Percentiles rank a stretch among this genome's conserved stretches.
phyloP scores from a whole-genome alignment of 2,797 vertebrate species.

The Pseudopleuronectes americanus region DNA sequence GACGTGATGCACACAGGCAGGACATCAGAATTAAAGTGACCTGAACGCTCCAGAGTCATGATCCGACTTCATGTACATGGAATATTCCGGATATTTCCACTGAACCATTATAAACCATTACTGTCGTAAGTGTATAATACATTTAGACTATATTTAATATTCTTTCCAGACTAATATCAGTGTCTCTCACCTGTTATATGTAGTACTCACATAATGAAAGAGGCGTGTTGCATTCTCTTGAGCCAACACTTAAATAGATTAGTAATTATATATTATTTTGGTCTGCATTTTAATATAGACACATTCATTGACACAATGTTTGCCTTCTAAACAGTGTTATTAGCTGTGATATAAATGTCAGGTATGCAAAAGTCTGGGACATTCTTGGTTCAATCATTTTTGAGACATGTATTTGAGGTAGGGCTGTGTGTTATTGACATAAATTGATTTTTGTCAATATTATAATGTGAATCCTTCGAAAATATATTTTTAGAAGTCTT shows the following conservation, averaged over 20 bases:
- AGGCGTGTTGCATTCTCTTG: background rate
- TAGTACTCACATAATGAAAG: conserved; percentile 4
- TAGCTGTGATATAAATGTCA: background rate
- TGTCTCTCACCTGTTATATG: conserved; percentile 1
- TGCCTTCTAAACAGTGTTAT: background rate
- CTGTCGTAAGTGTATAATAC: background rate
- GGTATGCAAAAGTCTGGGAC: background rate
- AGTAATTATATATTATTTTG: background rate
- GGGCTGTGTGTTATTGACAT: no score
- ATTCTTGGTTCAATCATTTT: no score
- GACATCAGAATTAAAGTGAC: no score
- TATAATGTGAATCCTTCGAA: no score
- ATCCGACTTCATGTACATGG: background rate
- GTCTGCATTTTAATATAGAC: conserved; percentile 1
- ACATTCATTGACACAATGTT: background rate
- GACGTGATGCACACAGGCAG: no score
- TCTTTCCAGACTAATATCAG: background rate
- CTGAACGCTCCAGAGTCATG: no score
- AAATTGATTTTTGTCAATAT: no score
- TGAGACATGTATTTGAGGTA: no score
- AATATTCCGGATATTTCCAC: background rate
- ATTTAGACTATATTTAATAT: background rate
- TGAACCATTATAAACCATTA: background rate
- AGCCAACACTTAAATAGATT: conserved; percentile 1
- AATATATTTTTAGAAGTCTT: no score